These are phyloP conservation scores for Drosophila lacicola DNA, from an alignment of 2,888 invertebrate genomes.

Conservation along the genomic window DNA sequence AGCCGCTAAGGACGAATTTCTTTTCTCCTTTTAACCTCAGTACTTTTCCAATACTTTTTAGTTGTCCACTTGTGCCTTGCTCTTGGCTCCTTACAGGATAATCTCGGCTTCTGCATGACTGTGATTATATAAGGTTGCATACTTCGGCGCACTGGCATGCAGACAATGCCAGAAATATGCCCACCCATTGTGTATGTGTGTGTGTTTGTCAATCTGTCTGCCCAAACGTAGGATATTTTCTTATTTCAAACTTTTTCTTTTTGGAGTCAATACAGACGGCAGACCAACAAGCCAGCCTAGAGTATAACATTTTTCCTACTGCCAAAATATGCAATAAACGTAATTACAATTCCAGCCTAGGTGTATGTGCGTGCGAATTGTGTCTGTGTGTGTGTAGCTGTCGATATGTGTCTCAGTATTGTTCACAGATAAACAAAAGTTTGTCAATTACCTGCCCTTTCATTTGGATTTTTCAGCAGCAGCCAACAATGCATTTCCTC, in stretches of 20 bases:
- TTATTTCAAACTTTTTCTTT: slow-evolving; percentile 25
- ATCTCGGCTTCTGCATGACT: slow-evolving; percentile 51
- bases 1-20: background rate
- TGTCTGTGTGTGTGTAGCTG: slow-evolving; percentile 11
- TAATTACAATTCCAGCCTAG: slow-evolving; percentile 65
- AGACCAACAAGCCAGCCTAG: slow-evolving; percentile 41
- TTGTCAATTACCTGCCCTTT: slow-evolving; percentile 26
- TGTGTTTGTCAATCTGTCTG: slow-evolving; percentile 13
- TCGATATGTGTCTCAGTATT: background rate
- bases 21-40: background rate
- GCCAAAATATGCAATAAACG: slow-evolving; percentile 60
- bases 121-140: slow-evolving; percentile 64
- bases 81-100: slow-evolving; percentile 18
- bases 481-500: background rate
- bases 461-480: background rate
- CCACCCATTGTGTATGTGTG: slow-evolving; percentile 5
- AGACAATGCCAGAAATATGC: slow-evolving; percentile 59
- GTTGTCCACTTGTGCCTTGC: slow-evolving; percentile 15
- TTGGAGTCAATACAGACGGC: slow-evolving; percentile 10
- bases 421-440: slow-evolving; percentile 45
- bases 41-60: slow-evolving; percentile 21
- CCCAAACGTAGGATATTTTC: slow-evolving; percentile 24
- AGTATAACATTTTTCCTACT: slow-evolving; percentile 33
- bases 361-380: slow-evolving; percentile 1
- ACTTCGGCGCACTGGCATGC: slow-evolving; percentile 62